These are phyloP conservation scores for Olivierus martensii DNA, from an alignment of 1,140 invertebrate species.

Conservation along the genomic window DNA sequence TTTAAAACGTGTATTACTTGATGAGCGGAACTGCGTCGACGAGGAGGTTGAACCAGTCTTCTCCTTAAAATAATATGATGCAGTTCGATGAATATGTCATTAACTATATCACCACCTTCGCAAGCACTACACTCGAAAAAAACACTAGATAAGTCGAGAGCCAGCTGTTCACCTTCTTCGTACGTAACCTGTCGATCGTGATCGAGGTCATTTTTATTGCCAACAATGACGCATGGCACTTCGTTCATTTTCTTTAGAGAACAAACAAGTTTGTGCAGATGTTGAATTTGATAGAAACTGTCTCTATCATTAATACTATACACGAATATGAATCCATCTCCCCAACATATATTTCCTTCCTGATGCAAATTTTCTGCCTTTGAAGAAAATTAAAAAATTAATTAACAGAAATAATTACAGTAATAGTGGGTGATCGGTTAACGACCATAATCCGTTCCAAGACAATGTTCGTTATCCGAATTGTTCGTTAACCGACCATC, in stretches of 20 bases:
- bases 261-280: constrained; percentile 48
- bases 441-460: too few relatives aligned
- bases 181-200: constrained; percentile 74
- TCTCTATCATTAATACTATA: constrained; percentile 80
- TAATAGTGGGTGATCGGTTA: too few relatives aligned
- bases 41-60: not conserved
- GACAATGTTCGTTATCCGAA: too few relatives aligned
- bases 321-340: constrained; percentile 71
- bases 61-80: not conserved
- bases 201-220: constrained; percentile 84
- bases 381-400: too few relatives aligned
- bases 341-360: constrained; percentile 66
- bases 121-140: not conserved
- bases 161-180: constrained; percentile 46
- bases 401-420: too few relatives aligned
- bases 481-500: too few relatives aligned
- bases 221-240: constrained; percentile 46
- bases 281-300: constrained; percentile 69
- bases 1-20: not conserved
- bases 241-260: not conserved
- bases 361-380: constrained; percentile 42
- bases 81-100: not conserved
- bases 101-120: not conserved
- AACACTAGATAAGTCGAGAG: not conserved
- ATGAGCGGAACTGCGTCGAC: not conserved